phyloP scores from a whole-genome alignment of 2,888 invertebrate species.

The Scaptomyza reducta region DNA sequence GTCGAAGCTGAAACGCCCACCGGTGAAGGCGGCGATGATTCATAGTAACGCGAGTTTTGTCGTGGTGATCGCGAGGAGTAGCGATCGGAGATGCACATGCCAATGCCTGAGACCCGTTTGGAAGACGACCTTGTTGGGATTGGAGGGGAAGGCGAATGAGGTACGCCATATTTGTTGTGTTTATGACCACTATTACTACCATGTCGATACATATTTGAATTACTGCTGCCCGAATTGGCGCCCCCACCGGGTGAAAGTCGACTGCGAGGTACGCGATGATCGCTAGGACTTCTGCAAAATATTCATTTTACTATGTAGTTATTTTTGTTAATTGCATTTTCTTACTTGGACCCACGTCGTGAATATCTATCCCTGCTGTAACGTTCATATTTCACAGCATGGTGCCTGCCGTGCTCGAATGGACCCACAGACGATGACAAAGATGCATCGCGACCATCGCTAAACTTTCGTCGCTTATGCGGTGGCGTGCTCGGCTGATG shows the following conservation, averaged over 20 bases:
- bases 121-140: constrained; percentile 85
- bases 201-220: constrained; percentile 67
- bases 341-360: constrained; percentile 80
- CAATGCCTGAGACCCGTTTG: constrained; percentile 72
- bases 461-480: constrained; percentile 83
- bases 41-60: constrained; percentile 73
- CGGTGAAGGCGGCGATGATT: constrained; percentile 84
- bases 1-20: constrained; percentile 54
- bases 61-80: constrained; percentile 83
- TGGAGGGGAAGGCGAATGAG: constrained; percentile 83
- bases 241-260: constrained; percentile 74
- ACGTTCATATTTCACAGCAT: constrained; percentile 78
- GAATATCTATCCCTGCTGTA: constrained; percentile 81
- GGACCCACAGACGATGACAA: constrained; percentile 48
- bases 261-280: constrained; percentile 69
- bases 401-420: constrained; percentile 76
- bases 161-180: constrained; percentile 67
- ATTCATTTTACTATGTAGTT: background rate
- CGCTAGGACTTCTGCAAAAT: constrained; percentile 79
- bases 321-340: background rate
- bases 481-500: constrained; percentile 82
- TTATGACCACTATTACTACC: constrained; percentile 68
- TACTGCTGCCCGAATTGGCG: constrained; percentile 43
- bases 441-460: constrained; percentile 67
- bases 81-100: constrained; percentile 67